Conservation (phyloP, 2,113 vertebrate species). For the Malurus elegans region DNA sequence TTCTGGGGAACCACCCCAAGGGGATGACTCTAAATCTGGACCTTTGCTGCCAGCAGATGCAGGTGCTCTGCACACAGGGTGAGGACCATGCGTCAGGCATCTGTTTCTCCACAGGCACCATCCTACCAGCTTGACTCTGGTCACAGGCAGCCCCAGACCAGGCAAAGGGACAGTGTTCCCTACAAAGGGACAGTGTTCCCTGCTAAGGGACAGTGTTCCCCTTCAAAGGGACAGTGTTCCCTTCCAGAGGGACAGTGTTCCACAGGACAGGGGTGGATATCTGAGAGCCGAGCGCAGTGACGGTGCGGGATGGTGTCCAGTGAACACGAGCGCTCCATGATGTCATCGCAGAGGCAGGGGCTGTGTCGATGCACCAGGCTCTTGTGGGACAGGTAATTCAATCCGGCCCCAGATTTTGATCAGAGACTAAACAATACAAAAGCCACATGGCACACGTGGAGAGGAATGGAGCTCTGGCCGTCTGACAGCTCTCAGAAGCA, state of each 20-base stretch:
- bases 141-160: fast-evolving
- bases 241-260: not conserved
- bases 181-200: fast-evolving
- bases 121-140: not conserved
- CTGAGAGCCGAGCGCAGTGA: fast-evolving
- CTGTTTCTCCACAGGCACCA: not conserved
- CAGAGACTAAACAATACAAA: constrained; percentile 52
- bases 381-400: constrained; percentile 42
- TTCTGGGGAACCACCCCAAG: not conserved
- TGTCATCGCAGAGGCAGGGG: not conserved
- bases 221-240: not conserved
- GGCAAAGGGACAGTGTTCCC: not conserved
- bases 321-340: fast-evolving
- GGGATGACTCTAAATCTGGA: not conserved
- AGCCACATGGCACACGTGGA: constrained; percentile 18
- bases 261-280: fast-evolving
- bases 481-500: constrained; percentile 38
- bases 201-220: not conserved
- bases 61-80: not conserved
- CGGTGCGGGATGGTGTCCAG: fast-evolving
- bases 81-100: not conserved
- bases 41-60: not conserved
- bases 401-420: not conserved
- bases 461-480: not conserved
- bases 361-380: not conserved